Evolutionary conservation across 2,113 vertebrate species (phyloP).

Genomic region (Aramus guarauna): DNA sequence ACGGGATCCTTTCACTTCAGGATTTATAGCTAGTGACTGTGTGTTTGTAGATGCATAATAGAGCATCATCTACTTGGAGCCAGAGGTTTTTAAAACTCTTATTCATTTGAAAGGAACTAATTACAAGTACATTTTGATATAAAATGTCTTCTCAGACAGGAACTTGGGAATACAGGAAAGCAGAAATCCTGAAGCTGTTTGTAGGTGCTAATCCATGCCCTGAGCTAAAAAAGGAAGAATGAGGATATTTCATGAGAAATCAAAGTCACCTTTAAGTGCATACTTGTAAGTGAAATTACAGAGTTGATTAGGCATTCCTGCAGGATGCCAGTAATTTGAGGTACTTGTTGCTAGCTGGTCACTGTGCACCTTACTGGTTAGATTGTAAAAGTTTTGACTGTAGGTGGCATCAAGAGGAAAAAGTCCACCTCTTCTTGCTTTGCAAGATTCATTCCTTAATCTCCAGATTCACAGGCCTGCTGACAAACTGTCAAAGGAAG

Average conservation of each 20-base stretch:
- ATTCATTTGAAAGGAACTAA: background rate
- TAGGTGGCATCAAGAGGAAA: background rate
- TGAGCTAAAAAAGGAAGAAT: background rate
- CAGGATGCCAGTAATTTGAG: background rate
- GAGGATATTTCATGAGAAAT: background rate
- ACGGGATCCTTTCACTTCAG: background rate
- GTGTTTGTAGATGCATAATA: background rate
- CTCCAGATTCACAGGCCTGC: background rate
- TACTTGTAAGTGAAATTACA: background rate
- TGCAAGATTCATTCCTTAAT: background rate
- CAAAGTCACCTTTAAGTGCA: background rate
- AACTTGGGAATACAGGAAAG: background rate
- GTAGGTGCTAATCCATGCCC: background rate
- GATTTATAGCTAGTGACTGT: background rate
- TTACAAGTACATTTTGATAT: background rate
- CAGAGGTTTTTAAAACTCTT: background rate
- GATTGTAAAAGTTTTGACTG: background rate
- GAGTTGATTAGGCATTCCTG: background rate
- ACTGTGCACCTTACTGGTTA: background rate
- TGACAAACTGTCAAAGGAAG: slow-evolving; percentile 52
- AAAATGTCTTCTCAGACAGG: background rate
- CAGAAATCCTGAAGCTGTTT: background rate
- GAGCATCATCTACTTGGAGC: background rate
- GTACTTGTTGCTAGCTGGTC: slow-evolving; percentile 5
- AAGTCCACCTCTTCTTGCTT: background rate